A percentile compares a stretch with the other conserved stretches of the same genome.
These are phyloP conservation scores for Antrozous pallidus DNA, from an alignment of 2,797 vertebrate species.

Conservation along the genomic window DNA sequence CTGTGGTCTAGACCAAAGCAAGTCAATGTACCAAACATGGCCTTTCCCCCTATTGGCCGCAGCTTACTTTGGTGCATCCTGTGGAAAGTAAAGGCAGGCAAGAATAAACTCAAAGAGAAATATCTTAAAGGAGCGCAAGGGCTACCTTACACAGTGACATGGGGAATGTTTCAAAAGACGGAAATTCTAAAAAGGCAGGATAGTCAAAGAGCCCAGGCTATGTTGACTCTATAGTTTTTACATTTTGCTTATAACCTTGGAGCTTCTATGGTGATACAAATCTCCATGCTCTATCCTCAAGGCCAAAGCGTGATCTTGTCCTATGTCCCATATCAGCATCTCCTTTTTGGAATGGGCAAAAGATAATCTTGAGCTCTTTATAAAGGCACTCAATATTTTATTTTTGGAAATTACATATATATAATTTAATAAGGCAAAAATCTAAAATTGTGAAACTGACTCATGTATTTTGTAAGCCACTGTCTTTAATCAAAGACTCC, in stretches of 20 bases:
- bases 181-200: background rate
- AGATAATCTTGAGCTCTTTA: background rate
- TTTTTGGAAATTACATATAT: background rate
- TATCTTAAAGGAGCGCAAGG: background rate
- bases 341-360: background rate
- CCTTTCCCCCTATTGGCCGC: background rate
- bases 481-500: background rate
- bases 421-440: background rate
- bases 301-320: background rate
- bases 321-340: background rate
- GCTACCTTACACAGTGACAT: background rate
- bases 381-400: background rate
- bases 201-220: background rate
- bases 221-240: background rate
- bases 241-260: background rate
- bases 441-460: background rate
- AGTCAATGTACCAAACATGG: background rate
- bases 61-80: background rate
- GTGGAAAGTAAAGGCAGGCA: background rate
- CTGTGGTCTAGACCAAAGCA: background rate
- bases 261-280: background rate
- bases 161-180: background rate
- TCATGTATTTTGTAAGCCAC: background rate
- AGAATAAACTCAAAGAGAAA: conserved; percentile 11
- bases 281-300: background rate